Base-by-base conservation (phyloP, 2,797 vertebrate species). In the Phrynocephalus vlangalii region DNA sequence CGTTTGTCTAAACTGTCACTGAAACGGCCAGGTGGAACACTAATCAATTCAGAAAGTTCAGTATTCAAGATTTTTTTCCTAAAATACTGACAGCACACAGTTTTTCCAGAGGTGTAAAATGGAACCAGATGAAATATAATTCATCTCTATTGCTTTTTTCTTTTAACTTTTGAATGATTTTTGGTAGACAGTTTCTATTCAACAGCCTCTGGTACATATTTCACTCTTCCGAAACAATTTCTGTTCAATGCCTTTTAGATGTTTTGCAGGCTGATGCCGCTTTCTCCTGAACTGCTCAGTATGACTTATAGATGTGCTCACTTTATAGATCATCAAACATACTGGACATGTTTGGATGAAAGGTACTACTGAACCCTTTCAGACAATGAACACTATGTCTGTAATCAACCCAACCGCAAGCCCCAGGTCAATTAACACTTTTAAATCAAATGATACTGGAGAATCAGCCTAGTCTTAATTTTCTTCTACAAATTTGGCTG, bases 131-230 rank as follows among this genome's bases (percentile, higher is more conserved):
- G 81, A 90, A 90, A 92, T 71, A 15, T 71, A 86, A 91, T 94
- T 94, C 84, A 78, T 81, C 88, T 90, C 92, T 89, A 94, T 91
- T 94, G 90, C 67, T 90, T 88, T 76, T 73, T 48, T 56, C 89
- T 89, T 87, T 89, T 56, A 67, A 76, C 91, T 93, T 93, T 94
- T 89, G 83, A 86, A 89, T 91, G 83, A 84, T 91, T 90, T 44
- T 93, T 95, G 90, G 80, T 84, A 92, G 93, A 89, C 83, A 16
- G 82, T 76, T 33, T 91, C 73, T 92, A 92, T 95, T 30, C 81
- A 93, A 93, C 91, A 93, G 91, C 93, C 91, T 93, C 91, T 88
- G 85, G 81, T 91, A 73, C 68, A 88, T 91, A 89, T 83, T 91
- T 90, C 91, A 82, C 44, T 52, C 82, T 86, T 94, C 86, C 92